These are phyloP conservation scores for Platerodrilus igneus DNA, from an alignment of 2,888 invertebrate species.

Conservation along the genomic window DNA sequence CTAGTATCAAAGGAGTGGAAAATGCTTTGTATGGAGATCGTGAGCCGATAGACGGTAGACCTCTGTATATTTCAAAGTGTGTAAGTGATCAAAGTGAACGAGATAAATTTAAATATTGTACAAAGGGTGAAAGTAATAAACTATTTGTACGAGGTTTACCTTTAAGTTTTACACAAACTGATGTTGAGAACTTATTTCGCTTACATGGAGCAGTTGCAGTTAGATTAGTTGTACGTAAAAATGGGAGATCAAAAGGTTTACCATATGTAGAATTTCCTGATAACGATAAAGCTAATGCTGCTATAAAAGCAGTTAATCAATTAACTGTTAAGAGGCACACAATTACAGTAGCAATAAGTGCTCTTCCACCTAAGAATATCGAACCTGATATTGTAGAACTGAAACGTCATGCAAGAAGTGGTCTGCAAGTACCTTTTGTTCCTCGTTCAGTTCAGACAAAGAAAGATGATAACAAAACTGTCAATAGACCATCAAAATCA, in stretches of 20 bases:
- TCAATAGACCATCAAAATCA: constrained; percentile 18
- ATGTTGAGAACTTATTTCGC: constrained; percentile 68
- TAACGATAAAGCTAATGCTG: constrained; percentile 65
- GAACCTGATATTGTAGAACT: constrained; percentile 20
- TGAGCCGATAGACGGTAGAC: constrained; percentile 69
- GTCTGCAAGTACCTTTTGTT: constrained; percentile 41
- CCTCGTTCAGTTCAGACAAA: constrained; percentile 38
- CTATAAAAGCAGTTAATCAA: constrained; percentile 69
- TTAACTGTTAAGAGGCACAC: constrained; percentile 59
- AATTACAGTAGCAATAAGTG: constrained; percentile 68
- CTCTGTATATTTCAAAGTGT: constrained; percentile 82
- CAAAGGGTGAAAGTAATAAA: constrained; percentile 77
- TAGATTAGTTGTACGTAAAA: constrained; percentile 79
- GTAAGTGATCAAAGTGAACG: constrained; percentile 56
- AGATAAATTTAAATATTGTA: constrained; percentile 67
- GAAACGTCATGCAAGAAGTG: constrained; percentile 37
- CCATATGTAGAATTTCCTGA: constrained; percentile 87
- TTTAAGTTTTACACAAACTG: constrained; percentile 64
- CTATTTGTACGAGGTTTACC: constrained; percentile 85
- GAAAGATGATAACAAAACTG: constrained; percentile 16
- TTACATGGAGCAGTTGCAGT: constrained; percentile 72
- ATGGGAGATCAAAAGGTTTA: constrained; percentile 85
- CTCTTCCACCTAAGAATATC: constrained; percentile 55
- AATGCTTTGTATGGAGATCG: constrained; percentile 75
- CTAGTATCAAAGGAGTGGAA: constrained; percentile 59